Evolutionary conservation across 2,797 vertebrate species (phyloP), one percentile per base, ranked within the genome.

Genomic region (Notolepis coatsorum): DNA sequence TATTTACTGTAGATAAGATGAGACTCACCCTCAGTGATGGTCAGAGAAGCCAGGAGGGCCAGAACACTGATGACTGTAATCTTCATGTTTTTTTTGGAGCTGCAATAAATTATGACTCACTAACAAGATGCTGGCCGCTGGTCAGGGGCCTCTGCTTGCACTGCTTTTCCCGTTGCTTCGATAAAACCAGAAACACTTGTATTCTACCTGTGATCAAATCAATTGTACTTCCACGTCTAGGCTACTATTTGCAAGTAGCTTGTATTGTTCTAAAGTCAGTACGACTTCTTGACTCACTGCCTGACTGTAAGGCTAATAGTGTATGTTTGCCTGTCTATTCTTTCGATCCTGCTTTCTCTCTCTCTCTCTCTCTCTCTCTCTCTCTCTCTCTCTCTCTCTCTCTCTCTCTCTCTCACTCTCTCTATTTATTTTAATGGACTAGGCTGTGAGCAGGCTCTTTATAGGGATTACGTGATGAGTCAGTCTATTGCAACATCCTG

Each of bases 1-100:
- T n/a, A n/a, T n/a, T n/a, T n/a, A n/a, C 15, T 1, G 15, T 12
- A 37, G 4, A n/a, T 12, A 37, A 37, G 2, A 37, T 37, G 35
- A 37, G 35, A 71, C 79, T 84, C 28, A 87, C 84, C 69, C 39
- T 66, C 56, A 7, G 65, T 42, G 9, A 79, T 23, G 13, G 49
- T 20, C 37, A 80, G 42, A 18, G 69, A 21, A 57, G 77, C 3
- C 10, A 83, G 15, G 2, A 82, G 54, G 37, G 53, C 24, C 35
- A 80, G 45, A 49, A n/a, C 12, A 7, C 20, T 12, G 7, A 55
- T 25, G 3, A 9, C 0, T 56, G 61, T 68, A 78, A 84, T 83
- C 12, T 71, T 28, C 56, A 10, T 47, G 1, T 46, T 3, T 21
- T 25, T 12, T 12, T 20, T 42, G 4, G 15, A n/a, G n/a, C n/a